phyloP scores from a whole-genome alignment of 2,113 vertebrate species.

The Poeciliopsis retropinna region DNA sequence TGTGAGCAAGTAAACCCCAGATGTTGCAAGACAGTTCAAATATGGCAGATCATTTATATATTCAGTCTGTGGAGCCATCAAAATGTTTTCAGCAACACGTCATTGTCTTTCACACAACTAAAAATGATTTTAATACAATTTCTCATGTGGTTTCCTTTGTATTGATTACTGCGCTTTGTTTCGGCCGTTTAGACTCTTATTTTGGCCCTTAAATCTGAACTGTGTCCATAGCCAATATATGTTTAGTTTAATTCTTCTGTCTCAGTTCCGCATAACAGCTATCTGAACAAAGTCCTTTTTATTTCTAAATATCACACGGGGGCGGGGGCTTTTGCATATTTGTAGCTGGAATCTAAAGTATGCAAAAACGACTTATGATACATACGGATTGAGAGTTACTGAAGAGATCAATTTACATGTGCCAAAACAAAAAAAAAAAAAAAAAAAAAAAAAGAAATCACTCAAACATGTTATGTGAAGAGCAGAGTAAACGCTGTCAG shows the following conservation, averaged over 20 bases:
- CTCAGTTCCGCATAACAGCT: neutral
- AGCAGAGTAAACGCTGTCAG: neutral
- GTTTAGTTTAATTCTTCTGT: neutral
- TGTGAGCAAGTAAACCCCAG: neutral
- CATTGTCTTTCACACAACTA: neutral
- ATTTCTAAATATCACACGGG: slow-evolving; percentile 1
- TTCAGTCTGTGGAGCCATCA: neutral
- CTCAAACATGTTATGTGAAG: neutral
- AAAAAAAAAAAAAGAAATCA: no score
- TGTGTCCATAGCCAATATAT: neutral
- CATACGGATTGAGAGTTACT: neutral
- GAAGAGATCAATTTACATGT: neutral
- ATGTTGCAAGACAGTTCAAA: neutral
- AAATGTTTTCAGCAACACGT: neutral
- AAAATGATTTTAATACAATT: neutral
- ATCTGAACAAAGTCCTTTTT: slow-evolving; percentile 10
- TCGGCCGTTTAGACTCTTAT: neutral
- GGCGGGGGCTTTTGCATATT: slow-evolving; percentile 26
- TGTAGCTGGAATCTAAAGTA: neutral
- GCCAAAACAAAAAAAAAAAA: no score
- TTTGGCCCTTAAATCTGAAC: neutral
- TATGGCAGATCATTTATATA: neutral
- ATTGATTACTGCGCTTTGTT: neutral
- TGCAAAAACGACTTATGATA: slow-evolving; percentile 38
- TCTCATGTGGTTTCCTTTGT: neutral